A percentile compares a stretch with the other conserved stretches of the same genome.
Conservation (phyloP, 2,797 vertebrate species). For the Diglossa cyanea region DNA sequence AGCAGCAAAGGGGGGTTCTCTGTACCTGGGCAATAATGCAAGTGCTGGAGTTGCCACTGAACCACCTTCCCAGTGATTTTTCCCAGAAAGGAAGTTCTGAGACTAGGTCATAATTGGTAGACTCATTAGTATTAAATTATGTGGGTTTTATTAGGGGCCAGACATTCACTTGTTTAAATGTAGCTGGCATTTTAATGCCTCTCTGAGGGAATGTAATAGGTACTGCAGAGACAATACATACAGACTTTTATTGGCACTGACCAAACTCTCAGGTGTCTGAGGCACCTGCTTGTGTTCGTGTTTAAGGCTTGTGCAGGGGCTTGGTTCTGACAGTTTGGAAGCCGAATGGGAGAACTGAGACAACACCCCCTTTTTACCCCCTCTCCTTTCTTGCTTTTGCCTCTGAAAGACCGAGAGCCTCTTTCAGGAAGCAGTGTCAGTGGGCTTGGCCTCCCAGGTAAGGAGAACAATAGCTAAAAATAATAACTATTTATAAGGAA, state of each 20-base stretch:
- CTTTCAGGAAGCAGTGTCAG: background rate
- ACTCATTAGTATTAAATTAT: conserved; percentile 69
- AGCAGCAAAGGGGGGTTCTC: background rate
- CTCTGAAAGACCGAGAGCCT: background rate
- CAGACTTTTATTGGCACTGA: conserved; percentile 55
- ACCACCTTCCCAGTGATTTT: conserved; percentile 50
- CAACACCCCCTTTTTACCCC: fast-evolving
- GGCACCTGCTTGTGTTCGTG: background rate
- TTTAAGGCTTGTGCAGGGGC: background rate
- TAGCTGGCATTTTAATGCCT: conserved; percentile 67
- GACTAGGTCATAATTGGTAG: conserved; percentile 63
- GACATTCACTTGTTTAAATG: conserved; percentile 66
- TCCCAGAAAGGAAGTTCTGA: conserved; percentile 63
- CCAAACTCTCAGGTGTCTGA: conserved; percentile 31
- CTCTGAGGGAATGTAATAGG: conserved; percentile 49
- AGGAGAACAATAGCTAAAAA: background rate
- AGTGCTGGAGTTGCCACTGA: conserved; percentile 8
- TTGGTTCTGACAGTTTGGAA: background rate
- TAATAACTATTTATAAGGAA: background rate
- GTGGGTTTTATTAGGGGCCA: conserved; percentile 68
- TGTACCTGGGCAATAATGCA: background rate
- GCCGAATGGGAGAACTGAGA: background rate
- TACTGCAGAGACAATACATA: conserved; percentile 25
- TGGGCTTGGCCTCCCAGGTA: background rate
- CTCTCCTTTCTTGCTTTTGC: background rate